phyloP scores from a whole-genome alignment of 2,797 vertebrate genomes.

The Notolepis coatsorum region DNA sequence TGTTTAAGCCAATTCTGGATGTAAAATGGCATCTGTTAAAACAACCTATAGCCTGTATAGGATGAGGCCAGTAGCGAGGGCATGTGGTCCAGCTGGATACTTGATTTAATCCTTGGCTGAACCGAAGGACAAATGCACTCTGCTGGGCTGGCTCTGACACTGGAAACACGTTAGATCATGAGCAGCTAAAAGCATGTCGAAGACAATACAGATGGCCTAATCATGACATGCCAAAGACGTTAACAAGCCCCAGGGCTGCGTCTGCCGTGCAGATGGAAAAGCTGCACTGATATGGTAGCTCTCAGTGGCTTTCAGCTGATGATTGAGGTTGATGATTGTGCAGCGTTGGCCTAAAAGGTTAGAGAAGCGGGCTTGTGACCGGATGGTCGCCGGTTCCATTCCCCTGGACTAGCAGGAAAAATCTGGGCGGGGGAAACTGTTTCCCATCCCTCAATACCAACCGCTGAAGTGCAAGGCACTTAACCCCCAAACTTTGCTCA shows the following conservation, averaged over 20 bases:
- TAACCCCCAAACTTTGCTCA: no score
- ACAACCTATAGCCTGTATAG: background rate
- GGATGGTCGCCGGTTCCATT: no score
- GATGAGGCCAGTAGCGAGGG: background rate
- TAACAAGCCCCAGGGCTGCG: constrained; percentile 24
- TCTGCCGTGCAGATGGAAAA: constrained; percentile 25
- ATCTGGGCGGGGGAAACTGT: no score
- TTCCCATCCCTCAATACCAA: no score
- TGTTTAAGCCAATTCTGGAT: no score
- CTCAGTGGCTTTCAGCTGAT: no score
- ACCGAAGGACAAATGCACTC: constrained; percentile 21
- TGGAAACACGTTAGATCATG: constrained; percentile 35
- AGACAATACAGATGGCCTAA: constrained; percentile 43
- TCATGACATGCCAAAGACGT: constrained; percentile 19
- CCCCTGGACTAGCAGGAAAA: no score
- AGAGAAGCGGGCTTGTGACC: no score
- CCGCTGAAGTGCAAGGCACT: no score
- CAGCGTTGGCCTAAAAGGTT: no score
- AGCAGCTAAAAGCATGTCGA: constrained; percentile 14
- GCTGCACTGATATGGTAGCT: no score
- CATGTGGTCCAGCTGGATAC: background rate
- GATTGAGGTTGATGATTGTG: no score
- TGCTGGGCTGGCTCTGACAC: constrained; percentile 20
- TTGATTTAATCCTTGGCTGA: constrained; percentile 26
- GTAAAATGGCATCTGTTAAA: background rate